phyloP scores from a whole-genome alignment of 2,888 invertebrate species.

The Pogonocherus hispidulus region DNA sequence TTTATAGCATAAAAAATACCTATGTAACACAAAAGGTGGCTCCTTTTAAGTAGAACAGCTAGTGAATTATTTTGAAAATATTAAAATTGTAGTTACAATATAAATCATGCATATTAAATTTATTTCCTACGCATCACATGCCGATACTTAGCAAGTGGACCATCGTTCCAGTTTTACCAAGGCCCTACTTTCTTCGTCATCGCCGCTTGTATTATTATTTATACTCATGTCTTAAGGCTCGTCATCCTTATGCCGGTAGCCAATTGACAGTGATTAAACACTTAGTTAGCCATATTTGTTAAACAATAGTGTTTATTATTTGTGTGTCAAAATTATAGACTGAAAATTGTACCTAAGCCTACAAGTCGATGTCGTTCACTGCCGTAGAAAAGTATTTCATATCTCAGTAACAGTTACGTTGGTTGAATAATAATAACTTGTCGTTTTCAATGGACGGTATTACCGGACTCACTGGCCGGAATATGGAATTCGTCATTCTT shows the following conservation, averaged over 20 bases:
- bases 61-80: no score
- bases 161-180: conserved; percentile 14
- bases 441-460: conserved; percentile 22
- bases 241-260: conserved; percentile 5
- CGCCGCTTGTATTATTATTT: neutral
- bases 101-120: neutral
- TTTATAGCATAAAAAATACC: no score
- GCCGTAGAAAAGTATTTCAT: conserved; percentile 16
- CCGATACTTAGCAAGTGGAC: conserved; percentile 15
- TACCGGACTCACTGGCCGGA: conserved; percentile 21
- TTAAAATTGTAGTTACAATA: no score
- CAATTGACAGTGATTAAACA: neutral
- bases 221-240: conserved; percentile 1
- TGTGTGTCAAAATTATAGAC: conserved; percentile 16
- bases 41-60: no score
- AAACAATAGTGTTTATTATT: conserved; percentile 22
- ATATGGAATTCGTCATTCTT: neutral
- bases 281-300: conserved; percentile 17
- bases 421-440: conserved; percentile 28
- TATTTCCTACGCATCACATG: neutral
- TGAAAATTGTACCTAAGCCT: neutral
- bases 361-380: conserved; percentile 13
- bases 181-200: conserved; percentile 24
- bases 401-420: conserved; percentile 18
- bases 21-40: no score